Evolutionary conservation across 2,113 vertebrate species (phyloP).

Genomic region (Gasterosteus nipponicus): DNA sequence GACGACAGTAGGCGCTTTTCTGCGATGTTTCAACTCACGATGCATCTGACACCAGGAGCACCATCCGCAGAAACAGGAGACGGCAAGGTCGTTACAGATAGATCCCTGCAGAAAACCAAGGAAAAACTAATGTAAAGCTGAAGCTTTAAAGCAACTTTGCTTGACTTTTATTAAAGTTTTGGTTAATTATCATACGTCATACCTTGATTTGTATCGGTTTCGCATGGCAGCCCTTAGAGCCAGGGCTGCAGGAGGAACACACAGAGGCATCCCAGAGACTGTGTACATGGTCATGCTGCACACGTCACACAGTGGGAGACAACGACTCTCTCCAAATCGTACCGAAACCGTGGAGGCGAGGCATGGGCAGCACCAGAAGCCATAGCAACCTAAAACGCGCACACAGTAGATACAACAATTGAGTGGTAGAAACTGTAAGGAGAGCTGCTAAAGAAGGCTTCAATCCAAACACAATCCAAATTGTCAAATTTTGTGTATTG

Average conservation of each 20-base stretch:
- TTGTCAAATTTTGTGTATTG: neutral
- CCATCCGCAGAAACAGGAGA: conserved; percentile 57
- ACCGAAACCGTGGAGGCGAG: conserved; percentile 52
- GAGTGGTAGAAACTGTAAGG: too few species aligned
- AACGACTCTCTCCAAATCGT: conserved; percentile 38
- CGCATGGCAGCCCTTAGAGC: conserved; percentile 52
- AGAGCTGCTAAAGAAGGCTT: too few species aligned
- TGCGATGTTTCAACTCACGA: conserved; percentile 46
- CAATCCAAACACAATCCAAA: too few species aligned
- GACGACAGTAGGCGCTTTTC: neutral
- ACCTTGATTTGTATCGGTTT: conserved; percentile 65
- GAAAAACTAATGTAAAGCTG: neutral
- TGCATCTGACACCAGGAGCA: conserved; percentile 74
- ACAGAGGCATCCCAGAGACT: conserved; percentile 41
- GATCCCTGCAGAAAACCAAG: conserved; percentile 46
- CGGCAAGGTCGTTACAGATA: conserved; percentile 57
- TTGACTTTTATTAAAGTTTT: neutral
- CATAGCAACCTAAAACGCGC: conserved; percentile 61
- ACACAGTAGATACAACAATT: too few species aligned
- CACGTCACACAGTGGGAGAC: conserved; percentile 65
- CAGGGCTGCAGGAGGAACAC: conserved; percentile 40
- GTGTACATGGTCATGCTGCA: conserved; percentile 21
- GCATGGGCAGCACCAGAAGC: conserved; percentile 69
- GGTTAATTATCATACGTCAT: conserved; percentile 24
- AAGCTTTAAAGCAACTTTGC: neutral